These are phyloP conservation scores for Notospermus geniculatus DNA, from an alignment of 1,140 invertebrate species.

Conservation along the genomic window DNA sequence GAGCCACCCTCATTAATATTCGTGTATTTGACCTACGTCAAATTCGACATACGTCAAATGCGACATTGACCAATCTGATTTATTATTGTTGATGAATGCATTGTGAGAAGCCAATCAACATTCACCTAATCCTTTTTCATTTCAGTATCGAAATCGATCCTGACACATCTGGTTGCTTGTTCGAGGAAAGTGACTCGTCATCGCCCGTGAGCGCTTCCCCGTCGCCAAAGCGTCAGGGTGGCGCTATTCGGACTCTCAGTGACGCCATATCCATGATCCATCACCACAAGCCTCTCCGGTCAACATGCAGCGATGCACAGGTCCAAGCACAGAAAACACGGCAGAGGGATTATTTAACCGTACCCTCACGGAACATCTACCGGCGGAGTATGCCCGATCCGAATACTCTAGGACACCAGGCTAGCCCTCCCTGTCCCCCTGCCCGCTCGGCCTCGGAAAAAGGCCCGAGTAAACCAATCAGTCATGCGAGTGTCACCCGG, in stretches of 20 bases:
- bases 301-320: constrained; percentile 24
- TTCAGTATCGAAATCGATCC: constrained; percentile 42
- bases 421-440: too few species aligned
- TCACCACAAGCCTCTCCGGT: constrained; percentile 27
- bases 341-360: constrained; percentile 2
- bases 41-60: too few species aligned
- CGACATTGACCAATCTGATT: too few species aligned
- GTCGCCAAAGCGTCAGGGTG: constrained; percentile 31
- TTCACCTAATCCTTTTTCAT: constrained; percentile 13
- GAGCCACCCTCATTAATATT: too few species aligned
- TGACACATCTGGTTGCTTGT: constrained; percentile 41
- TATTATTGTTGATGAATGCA: constrained; percentile 1
- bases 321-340: constrained; percentile 1
- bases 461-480: too few species aligned
- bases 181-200: constrained; percentile 30
- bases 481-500: too few species aligned
- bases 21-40: too few species aligned
- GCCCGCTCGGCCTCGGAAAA: too few species aligned
- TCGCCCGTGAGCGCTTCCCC: constrained; percentile 35
- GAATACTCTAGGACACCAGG: too few species aligned
- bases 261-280: constrained; percentile 13
- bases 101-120: neutral
- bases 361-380: neutral
- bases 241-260: constrained; percentile 11
- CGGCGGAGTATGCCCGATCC: too few species aligned